Base-by-base conservation (phyloP, 2,113 vertebrate genomes). In the Oxygymnocypris stewartii region DNA sequence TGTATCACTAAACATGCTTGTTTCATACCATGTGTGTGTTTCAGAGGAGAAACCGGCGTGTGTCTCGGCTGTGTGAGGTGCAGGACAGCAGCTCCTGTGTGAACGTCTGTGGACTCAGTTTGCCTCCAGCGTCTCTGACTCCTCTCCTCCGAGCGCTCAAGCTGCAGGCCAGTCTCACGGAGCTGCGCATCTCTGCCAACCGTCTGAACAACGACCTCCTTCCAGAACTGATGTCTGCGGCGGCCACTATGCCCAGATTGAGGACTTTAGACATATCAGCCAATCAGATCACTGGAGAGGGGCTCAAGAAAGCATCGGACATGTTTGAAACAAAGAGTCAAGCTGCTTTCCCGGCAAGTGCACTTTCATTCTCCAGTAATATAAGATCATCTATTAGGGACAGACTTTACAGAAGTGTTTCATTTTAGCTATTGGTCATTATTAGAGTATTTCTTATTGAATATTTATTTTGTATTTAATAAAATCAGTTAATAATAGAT, bases 131-230 rank as follows among this genome's bases (percentile, higher is more conserved):
- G 1, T 92, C 94, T 63, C 93, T 97, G 37, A 87, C 69, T 9
- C 96, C 97, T 0, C 89, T 97, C 20, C 94, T 98, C 0, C 94
- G 97, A 0, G 95, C 96, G 16, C 94, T 98, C 3, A 97, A 97
- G 86, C 94, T 97, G n/a, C 97, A 98, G 83, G 82, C 93, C 2
- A 90, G 85, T 0, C 92, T 97, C 77, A 96, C 93, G 0, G 94
- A 96, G 88, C 94, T 98, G 54, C 92, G 88, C 0, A 91, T 98
- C 6, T 92, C 94, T 0, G 94, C 94, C 76, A 97, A 97, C 85
- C 94, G 95, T 0, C 91, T 98, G 0, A 57, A 89, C 0, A 95
- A 96, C 1, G 13, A 57, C 10, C 90, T 93, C 3, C 88, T 94
- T 0, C 61, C 93, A 0, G 96, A 97, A 73, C 91, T 98, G 78